Base-by-base conservation (phyloP, 1,140 invertebrate species). In the Asobara japonica region DNA sequence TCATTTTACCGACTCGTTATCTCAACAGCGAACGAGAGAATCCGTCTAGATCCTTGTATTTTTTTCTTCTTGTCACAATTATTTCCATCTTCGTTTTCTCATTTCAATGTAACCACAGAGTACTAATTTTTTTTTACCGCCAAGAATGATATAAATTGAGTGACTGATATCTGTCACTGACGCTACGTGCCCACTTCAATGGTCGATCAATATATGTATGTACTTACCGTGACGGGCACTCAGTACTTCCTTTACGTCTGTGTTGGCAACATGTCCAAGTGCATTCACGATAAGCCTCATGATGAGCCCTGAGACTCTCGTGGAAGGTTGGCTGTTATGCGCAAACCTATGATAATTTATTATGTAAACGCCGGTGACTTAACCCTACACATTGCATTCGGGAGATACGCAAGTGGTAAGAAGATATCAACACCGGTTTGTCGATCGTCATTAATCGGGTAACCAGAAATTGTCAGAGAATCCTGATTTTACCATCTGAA, bases 311-410 rank as follows among this genome's bases (percentile, higher is more conserved):
- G 29, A 22, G 27, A 62, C 65, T 36, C 45, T 22, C 33, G 22
- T 60, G 16, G 16, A 22, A 30, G 29, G 30, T 56, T 25, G 22
- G 25, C 56, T 60, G 38, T 56, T 73, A 45, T 41, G 51, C 45
- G 70, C 45, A 29, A 38, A 41, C 72, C 41, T 64, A 61, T 74
- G 73, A 74, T 74, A 74, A 74, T 70, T 70, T 70, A 74, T 74
- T 74, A 74, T 74, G 73, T 74, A 74, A 71, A 66, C 67, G 36
- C 45, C 56, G 18, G 31, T 20, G 30, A 30, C 18, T 5, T 16
- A 51, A 18, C 45, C 20, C 6, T 13, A 56, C 51, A 56, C 51
- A 27, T 56, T 56, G 51, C 25, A 56, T 56, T 18, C 22, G 20
- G 31, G 69, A 74, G 73, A 74, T 74, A 74, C 69, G 67, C 56